Base-by-base conservation (phyloP, 1,140 invertebrate species). In the Drosophila sp. region DNA sequence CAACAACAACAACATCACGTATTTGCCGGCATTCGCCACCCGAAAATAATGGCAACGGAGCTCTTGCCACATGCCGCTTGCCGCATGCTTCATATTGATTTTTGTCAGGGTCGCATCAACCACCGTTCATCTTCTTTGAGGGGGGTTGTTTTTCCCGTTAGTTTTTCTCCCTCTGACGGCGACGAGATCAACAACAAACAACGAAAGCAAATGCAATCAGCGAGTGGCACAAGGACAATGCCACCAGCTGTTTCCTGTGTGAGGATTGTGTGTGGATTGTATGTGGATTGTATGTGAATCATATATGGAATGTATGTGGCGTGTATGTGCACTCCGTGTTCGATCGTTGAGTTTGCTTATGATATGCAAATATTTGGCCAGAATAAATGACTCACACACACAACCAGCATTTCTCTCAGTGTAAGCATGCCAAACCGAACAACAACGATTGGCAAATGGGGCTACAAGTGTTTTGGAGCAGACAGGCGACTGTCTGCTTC, bases 301-400 rank as follows among this genome's bases (percentile, higher is more conserved):
- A n/a, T n/a, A n/a, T n/a, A n/a, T n/a, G n/a, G n/a, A n/a, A n/a
- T n/a, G 7, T 16, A 5, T 43, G 38, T 43, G 41, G 45, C 25
- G 11, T 27, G 25, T 16, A 18, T 53, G 57, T n/a, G 13, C 41
- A 16, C 25, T 38, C 0, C 45, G 25, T 32, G 18, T 38, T 0
- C 11, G 36, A 51, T 18, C 45, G 46, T 40, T 18, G 43, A 21
- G 63, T 34, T 58, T 53, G 54, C 81, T 81, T 80, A 86, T 81
- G 75, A 78, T 65, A 75, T 87, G 78, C 78, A 81, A 86, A 86
- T 86, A 75, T 86, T 86, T 86, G 61, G 14, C 6, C 70, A 38
- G 59, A 56, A 61, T 57, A 57, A 80, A 67, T 59, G 64, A 53
- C 65, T 45, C 64, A 51, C 48, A 41, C 61, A 61, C 41, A 63